These are phyloP conservation scores for Patella vulgata DNA, from an alignment of 1,140 invertebrate genomes.

Conservation along the genomic window DNA sequence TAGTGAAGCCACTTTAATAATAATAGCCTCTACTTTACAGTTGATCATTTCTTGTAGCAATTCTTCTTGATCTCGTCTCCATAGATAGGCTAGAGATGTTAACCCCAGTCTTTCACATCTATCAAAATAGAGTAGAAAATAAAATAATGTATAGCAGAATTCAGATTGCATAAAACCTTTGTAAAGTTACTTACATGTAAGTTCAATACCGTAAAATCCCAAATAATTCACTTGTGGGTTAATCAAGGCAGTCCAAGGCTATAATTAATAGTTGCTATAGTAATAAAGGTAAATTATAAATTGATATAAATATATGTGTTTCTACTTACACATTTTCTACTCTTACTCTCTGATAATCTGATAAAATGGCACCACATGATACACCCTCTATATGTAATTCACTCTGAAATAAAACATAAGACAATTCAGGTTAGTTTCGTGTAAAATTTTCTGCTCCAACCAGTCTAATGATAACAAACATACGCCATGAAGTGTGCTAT, in stretches of 20 bases:
- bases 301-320: too few species aligned
- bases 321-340: constrained; percentile 97
- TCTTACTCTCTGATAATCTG: constrained; percentile 95
- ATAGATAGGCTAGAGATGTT: constrained; percentile 87
- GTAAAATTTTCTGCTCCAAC: background rate
- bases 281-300: too few species aligned
- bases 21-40: constrained; percentile 88
- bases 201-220: too few species aligned
- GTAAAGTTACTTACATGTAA: too few species aligned
- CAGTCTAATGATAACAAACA: background rate
- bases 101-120: constrained; percentile 91
- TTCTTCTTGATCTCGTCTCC: constrained; percentile 87
- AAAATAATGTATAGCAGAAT: background rate
- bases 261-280: too few species aligned
- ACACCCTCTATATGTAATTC: constrained; percentile 88
- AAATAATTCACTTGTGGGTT: too few species aligned
- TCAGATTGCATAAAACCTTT: too few species aligned
- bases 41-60: constrained; percentile 97
- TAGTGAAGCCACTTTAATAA: constrained; percentile 96
- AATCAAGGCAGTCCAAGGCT: too few species aligned
- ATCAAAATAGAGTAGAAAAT: constrained; percentile 36
- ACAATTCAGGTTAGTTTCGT: too few species aligned
- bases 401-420: constrained; percentile 69
- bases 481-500: too few species aligned
- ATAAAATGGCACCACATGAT: constrained; percentile 95